phyloP scores from a whole-genome alignment of 2,113 vertebrate genomes.

The Oceanodroma tethys region DNA sequence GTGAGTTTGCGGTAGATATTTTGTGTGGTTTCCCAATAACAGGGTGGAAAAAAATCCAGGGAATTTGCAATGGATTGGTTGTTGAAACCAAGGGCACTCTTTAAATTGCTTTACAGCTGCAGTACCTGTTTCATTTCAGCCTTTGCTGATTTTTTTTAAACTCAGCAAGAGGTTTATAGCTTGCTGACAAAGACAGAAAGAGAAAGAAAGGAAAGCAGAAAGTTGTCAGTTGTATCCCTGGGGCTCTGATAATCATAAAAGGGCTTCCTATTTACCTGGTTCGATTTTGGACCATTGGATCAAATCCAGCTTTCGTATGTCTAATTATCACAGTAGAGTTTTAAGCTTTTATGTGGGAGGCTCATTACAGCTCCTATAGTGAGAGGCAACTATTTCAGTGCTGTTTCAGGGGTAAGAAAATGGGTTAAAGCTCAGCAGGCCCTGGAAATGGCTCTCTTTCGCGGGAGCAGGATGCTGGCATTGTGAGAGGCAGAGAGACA shows the following conservation, averaged over 20 bases:
- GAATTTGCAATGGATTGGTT: not conserved
- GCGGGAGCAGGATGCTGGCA: not conserved
- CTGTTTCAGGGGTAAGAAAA: not conserved
- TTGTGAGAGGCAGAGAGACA: not conserved
- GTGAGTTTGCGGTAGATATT: not conserved
- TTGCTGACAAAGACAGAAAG: not conserved
- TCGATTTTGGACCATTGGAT: conserved; percentile 1
- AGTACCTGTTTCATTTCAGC: not conserved
- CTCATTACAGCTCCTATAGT: not conserved
- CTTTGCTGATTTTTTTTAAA: not conserved
- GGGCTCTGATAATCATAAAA: not conserved
- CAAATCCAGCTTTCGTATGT: not conserved
- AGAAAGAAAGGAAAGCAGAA: not conserved
- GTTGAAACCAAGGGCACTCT: not conserved
- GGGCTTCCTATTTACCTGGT: not conserved
- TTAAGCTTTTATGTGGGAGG: not conserved
- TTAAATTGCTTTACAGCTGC: not conserved
- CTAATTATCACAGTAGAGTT: not conserved
- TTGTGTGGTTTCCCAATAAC: not conserved
- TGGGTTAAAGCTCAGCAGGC: conserved; percentile 18
- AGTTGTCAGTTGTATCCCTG: not conserved
- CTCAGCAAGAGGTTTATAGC: not conserved
- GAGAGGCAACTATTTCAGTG: not conserved
- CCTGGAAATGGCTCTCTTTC: not conserved
- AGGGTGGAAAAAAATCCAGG: not conserved